Base-by-base conservation (phyloP, 2,888 invertebrate species). In the Taphrorychus bicolor region DNA sequence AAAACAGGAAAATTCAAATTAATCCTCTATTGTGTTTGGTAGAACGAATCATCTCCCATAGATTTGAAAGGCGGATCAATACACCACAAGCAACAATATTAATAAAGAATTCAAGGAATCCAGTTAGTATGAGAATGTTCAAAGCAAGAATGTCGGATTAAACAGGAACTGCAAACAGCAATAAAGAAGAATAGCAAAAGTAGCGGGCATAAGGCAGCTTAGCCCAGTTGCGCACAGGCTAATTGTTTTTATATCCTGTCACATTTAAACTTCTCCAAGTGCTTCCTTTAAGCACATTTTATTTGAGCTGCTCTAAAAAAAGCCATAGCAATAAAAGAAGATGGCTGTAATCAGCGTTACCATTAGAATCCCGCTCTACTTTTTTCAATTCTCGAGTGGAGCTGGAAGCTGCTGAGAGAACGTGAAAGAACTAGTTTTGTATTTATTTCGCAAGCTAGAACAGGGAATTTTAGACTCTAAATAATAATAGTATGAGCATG, bases 1-100 rank as follows among this genome's bases (percentile, higher is more conserved):
- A 65, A 59, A 65, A 65, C 65, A 52, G 65, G 65, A 65, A 65
- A 65, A 59, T 65, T 59, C 42, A 65, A 65, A 65, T 65, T 65
- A 65, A 65, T 59, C 65, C 42, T 54, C 59, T 65, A 59, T 54
- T n/a, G n/a, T 62, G 23, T 54, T 32, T 18, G 48, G 11, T 14
- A 56, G 48, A 49, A 52, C 51, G 48, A 23, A 24, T 61, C 52
- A 7, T 32, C 32, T 32, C 32, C 32, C 1, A 32, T 32, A 32
- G 32, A 32, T 32, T 32, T 32, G 32, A 32, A 11, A 32, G 32
- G 32, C 32, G 24, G 48, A 62, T 56, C 48, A 45, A 62, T 62
- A 18, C 23, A n/a, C n/a, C n/a, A n/a, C n/a, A n/a, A n/a, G n/a
- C n/a, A n/a, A n/a, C n/a, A n/a, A n/a, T n/a, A n/a, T n/a, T n/a